Evolutionary conservation across 2,797 vertebrate species (phyloP).

Genomic region (Naso thynnoides): DNA sequence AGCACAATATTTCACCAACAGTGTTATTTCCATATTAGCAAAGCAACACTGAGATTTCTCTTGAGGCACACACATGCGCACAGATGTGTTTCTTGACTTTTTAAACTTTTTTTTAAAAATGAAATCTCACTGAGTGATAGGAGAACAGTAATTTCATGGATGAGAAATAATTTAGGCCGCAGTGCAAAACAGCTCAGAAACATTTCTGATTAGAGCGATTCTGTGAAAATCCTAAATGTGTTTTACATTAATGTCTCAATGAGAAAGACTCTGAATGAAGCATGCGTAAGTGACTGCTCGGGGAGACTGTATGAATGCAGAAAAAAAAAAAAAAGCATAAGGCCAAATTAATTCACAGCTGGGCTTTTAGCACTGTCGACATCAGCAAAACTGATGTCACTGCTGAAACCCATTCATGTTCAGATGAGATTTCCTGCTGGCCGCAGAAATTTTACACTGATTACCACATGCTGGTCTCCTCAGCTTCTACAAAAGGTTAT

Average conservation of each 20-base stretch:
- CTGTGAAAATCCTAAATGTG: constrained; percentile 20
- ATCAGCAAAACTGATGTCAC: constrained; percentile 31
- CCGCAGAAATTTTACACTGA: constrained; percentile 29
- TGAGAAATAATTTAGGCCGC: constrained; percentile 33
- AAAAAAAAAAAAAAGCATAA: constrained; percentile 35
- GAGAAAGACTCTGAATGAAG: constrained; percentile 34
- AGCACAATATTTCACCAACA: not conserved
- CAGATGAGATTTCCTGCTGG: constrained; percentile 37
- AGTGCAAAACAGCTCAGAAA: constrained; percentile 34
- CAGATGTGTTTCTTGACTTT: constrained; percentile 14
- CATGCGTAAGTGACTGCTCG: constrained; percentile 13
- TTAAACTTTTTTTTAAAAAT: constrained; percentile 31
- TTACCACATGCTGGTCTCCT: constrained; percentile 41
- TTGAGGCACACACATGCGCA: constrained; percentile 10
- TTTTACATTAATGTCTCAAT: constrained; percentile 48
- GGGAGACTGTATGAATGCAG: constrained; percentile 20
- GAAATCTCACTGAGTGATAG: constrained; percentile 29
- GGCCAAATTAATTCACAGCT: constrained; percentile 29
- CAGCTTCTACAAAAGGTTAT: constrained; percentile 46
- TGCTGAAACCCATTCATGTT: constrained; percentile 32
- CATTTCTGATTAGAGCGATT: constrained; percentile 24
- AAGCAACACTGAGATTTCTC: not conserved
- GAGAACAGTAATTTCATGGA: constrained; percentile 59
- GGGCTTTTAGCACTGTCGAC: constrained; percentile 35
- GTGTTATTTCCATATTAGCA: constrained; percentile 10